Evolutionary conservation across 2,797 vertebrate genomes (phyloP), one percentile per base, ranked within the genome.

Genomic region (Amniataba percoides): DNA sequence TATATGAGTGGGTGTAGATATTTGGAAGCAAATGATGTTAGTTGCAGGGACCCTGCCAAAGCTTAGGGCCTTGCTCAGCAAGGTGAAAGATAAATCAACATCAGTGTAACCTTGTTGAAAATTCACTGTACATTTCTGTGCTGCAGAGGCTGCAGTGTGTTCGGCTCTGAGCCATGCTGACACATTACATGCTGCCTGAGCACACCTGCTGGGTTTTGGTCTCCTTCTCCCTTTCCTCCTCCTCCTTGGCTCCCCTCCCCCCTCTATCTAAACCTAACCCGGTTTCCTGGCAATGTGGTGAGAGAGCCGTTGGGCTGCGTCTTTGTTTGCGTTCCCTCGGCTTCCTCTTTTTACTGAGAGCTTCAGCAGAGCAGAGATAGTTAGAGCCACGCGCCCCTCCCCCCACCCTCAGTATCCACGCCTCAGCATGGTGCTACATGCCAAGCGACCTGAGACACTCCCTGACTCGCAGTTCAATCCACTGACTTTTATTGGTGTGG

Each of bases 171-270:
- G 79, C 82, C 80, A 82, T 63, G 87, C 85, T 86, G 78, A 87
- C 80, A 87, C 80, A 75, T 80, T 80, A 85, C 86, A 86, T 75
- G 77, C 74, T 85, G 83, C 66, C 19, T 42, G 72, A 82, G 89
- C 88, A 89, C 93, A 95, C 94, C 94, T 95, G 94, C 93, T 94
- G 92, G 79, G 87, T 90, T 90, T 84, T 90, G 88, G 81, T 93
- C 89, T 92, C 88, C 84, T 91, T 85, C 87, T 81, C 67, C 78
- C 62, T 74, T 61, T 68, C 36, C 74, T 61, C 70, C 39, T 53
- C 46, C 45, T 53, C 36, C 64, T 19, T 16, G 0, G 42, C 15
- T 10, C 36, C 79, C 69, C 53, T 11, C 57, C 68, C 53, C 34
- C 45, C 53, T 34, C 83, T 63, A 55, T 69, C 87, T 81, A 81